phyloP scores from a whole-genome alignment of 2,888 invertebrate species.

The Podabrus alpinus region DNA sequence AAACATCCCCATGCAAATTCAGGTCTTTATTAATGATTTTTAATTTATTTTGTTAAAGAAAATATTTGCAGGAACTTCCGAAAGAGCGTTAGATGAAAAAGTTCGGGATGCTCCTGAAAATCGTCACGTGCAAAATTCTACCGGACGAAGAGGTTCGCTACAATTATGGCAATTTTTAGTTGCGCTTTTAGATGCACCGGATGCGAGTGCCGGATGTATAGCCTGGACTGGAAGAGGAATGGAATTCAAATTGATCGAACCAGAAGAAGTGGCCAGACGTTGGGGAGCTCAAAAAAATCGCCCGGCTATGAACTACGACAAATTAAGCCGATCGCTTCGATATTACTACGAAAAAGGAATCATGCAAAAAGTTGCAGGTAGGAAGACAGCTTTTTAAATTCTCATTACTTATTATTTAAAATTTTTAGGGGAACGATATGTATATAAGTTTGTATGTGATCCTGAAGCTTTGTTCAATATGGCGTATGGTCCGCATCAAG shows the following conservation, averaged over 20 bases:
- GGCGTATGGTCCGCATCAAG: slow-evolving; percentile 63
- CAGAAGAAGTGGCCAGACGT: slow-evolving; percentile 91
- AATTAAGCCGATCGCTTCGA: slow-evolving; percentile 88
- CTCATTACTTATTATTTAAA: neutral
- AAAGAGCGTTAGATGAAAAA: slow-evolving; percentile 39
- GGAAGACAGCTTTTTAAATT: neutral
- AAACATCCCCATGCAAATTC: slow-evolving; percentile 14
- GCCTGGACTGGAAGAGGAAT: slow-evolving; percentile 95
- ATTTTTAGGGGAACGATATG: slow-evolving; percentile 84
- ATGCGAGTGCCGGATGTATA: slow-evolving; percentile 76
- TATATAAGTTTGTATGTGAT: slow-evolving; percentile 96
- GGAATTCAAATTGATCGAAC: slow-evolving; percentile 95
- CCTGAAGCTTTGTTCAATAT: slow-evolving; percentile 88
- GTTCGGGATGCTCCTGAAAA: slow-evolving; percentile 38
- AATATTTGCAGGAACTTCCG: neutral
- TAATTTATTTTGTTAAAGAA: neutral
- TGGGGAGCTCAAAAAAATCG: slow-evolving; percentile 97
- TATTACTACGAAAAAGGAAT: slow-evolving; percentile 99
- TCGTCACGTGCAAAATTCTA: slow-evolving; percentile 40
- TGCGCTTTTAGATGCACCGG: slow-evolving; percentile 72
- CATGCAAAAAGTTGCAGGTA: slow-evolving; percentile 95
- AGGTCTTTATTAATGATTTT: neutral
- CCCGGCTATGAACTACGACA: slow-evolving; percentile 98
- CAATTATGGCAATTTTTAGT: slow-evolving; percentile 96
- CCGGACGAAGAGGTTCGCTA: slow-evolving; percentile 75